Percentiles rank a stretch among this genome's conserved stretches.
phyloP scores from a whole-genome alignment of 2,797 vertebrate species.

The Xenops minutus region DNA sequence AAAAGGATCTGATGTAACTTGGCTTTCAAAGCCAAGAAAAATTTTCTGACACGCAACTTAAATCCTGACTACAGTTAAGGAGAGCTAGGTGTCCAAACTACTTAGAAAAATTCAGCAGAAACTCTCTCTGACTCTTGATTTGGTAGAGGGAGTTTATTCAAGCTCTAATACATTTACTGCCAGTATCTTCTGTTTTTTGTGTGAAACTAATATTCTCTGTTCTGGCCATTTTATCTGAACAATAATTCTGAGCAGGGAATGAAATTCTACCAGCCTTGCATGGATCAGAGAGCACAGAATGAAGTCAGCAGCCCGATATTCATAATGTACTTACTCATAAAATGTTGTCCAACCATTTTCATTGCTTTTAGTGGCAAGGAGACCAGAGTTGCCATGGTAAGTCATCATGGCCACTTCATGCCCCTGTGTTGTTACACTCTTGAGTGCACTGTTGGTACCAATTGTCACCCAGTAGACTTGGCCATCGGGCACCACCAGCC shows the following conservation, averaged over 20 bases:
- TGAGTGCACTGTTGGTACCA: slow-evolving; percentile 93
- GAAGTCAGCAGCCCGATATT: background rate
- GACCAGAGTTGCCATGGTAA: slow-evolving; percentile 93
- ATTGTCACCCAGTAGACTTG: slow-evolving; percentile 99
- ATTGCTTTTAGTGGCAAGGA: slow-evolving; percentile 94
- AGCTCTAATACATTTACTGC: background rate
- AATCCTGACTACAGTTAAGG: background rate
- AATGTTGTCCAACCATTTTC: slow-evolving; percentile 98
- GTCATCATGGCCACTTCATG: slow-evolving; percentile 95
- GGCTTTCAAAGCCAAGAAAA: slow-evolving; percentile 22
- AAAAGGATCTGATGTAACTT: background rate
- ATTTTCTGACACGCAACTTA: background rate
- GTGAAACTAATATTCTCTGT: background rate
- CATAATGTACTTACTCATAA: slow-evolving; percentile 90
- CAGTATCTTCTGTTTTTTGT: background rate
- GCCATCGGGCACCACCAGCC: slow-evolving; percentile 91
- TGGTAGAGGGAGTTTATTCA: background rate
- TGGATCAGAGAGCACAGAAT: background rate
- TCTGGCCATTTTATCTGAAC: background rate
- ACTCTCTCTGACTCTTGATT: background rate
- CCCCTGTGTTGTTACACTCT: slow-evolving; percentile 89
- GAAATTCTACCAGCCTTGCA: background rate
- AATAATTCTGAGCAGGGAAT: background rate
- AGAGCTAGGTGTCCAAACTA: background rate
- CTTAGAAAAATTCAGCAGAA: slow-evolving; percentile 1